A percentile compares a stretch with the other conserved stretches of the same genome.
These are phyloP conservation scores for Cyprinus carpio DNA, from an alignment of 2,113 vertebrate species.

Conservation along the genomic window DNA sequence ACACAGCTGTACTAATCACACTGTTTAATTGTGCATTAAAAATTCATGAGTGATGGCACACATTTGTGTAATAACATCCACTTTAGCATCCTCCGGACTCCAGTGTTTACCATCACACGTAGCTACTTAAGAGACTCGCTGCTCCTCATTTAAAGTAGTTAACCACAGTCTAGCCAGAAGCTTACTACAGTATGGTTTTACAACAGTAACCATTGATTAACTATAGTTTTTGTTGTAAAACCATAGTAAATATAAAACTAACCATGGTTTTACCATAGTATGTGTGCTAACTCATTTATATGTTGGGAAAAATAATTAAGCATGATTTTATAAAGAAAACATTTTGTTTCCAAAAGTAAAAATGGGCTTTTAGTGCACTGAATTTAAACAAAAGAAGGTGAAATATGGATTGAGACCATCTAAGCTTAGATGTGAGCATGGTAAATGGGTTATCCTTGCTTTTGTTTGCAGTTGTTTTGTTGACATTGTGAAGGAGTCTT, in stretches of 20 bases:
- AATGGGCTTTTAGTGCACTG: not conserved
- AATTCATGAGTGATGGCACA: conserved; percentile 17
- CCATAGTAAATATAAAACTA: not conserved
- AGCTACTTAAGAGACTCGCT: not conserved
- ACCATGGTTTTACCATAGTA: not conserved
- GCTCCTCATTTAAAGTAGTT: conserved; percentile 3
- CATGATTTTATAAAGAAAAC: not conserved
- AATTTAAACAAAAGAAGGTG: not conserved
- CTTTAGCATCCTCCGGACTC: conserved; percentile 14
- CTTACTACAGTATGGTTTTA: not conserved
- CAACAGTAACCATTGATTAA: too few relatives aligned
- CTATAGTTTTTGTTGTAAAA: not conserved
- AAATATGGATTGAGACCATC: not conserved
- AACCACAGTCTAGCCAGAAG: not conserved
- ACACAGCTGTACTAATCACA: conserved; percentile 32
- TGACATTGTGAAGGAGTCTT: not conserved
- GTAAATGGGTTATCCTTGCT: not conserved
- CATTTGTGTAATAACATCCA: conserved; percentile 34
- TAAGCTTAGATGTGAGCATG: not conserved
- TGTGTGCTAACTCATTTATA: not conserved
- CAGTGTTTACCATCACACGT: conserved; percentile 5
- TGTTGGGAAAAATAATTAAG: not conserved
- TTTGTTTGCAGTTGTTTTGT: not conserved
- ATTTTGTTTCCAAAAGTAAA: not conserved
- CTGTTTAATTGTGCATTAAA: conserved; percentile 27